Base-by-base conservation (phyloP, 2,888 invertebrate genomes). In the Panopea generosa region DNA sequence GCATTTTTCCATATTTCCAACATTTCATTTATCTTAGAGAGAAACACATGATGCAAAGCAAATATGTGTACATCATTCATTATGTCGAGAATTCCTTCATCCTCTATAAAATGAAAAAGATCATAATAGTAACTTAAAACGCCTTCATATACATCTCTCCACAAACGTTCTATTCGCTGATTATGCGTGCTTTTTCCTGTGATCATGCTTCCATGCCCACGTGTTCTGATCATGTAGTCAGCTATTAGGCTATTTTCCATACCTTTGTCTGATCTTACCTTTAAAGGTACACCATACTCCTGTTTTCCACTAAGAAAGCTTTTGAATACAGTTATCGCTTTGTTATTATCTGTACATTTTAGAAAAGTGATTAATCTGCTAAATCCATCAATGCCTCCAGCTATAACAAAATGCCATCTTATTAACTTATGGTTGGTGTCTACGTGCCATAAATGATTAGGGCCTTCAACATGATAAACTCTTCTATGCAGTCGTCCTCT, bases 351-450 rank as follows among this genome's bases (percentile, higher is more conserved):
- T 20, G 45, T 38, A 47, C 71, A 74, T 60, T 67, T 53, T 16
- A 75, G 63, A 52, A 57, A 75, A 2, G 47, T 56, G 2, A 71
- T 22, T 14, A 71, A 26, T 2, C 75, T 57, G 29, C 75, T 71
- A 40, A 79, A 79, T n/a, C 67, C 74, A 66, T 78, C 78, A n/a
- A 74, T 47, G 2, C 74, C 78, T 6, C 73, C 78, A 24, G 43
- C 38, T 43, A 78, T 74, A 16, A 78, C 57, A 29, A 78, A 78
- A 52, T 63, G 59, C 74, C 70, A 78, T 56, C 70, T 60, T 22
- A 78, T 78, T n/a, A 78, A 43, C 57, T 70, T 78, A 47, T 74
- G 74, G 27, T 78, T 78, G 1, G 61, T 78, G 45, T 78, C 78
- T 18, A 78, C 27, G 53, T 78, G 78, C 70, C 74, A 74, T n/a